Evolutionary conservation across 2,888 invertebrate species (phyloP).

Genomic region (Dryobotodes eremita): DNA sequence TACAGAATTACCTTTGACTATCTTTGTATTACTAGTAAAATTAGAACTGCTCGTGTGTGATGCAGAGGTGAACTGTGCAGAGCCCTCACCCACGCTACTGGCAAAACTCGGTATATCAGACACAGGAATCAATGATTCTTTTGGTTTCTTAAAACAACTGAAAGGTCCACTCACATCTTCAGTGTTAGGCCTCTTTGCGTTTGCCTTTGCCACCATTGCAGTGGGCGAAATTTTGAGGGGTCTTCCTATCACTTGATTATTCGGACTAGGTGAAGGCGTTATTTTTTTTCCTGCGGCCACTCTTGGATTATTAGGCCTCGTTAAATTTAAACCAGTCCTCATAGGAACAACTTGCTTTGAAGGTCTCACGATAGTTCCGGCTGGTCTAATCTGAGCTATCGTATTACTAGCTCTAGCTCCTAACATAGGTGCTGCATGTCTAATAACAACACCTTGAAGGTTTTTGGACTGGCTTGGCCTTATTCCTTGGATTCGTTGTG

Average conservation of each 20-base stretch:
- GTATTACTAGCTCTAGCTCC: conserved; percentile 73
- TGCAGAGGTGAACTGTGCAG: conserved; percentile 75
- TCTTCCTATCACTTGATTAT: conserved; percentile 71
- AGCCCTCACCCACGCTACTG: conserved; percentile 67
- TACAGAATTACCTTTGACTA: conserved; percentile 79
- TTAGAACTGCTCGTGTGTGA: conserved; percentile 79
- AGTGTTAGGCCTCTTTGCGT: conserved; percentile 73
- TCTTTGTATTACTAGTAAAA: conserved; percentile 79
- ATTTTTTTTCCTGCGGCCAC: conserved; percentile 71
- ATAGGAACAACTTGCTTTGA: conserved; percentile 77
- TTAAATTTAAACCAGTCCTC: conserved; percentile 68
- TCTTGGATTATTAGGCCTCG: conserved; percentile 73
- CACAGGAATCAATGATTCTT: conserved; percentile 81
- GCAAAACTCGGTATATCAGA: conserved; percentile 73
- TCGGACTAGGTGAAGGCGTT: conserved; percentile 67
- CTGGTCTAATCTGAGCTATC: conserved; percentile 67
- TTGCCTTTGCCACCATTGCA: conserved; percentile 70
- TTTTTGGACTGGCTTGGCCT: conserved; percentile 72
- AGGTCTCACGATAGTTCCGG: conserved; percentile 66
- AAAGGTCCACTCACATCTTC: conserved; percentile 79
- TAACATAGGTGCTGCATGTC: conserved; percentile 76
- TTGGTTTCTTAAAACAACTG: conserved; percentile 86
- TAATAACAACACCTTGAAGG: conserved; percentile 77
- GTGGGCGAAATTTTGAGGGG: conserved; percentile 81
- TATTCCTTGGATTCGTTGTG: conserved; percentile 76